phyloP scores from a whole-genome alignment of 2,797 vertebrate species.

The Neomorphus geoffroyi region DNA sequence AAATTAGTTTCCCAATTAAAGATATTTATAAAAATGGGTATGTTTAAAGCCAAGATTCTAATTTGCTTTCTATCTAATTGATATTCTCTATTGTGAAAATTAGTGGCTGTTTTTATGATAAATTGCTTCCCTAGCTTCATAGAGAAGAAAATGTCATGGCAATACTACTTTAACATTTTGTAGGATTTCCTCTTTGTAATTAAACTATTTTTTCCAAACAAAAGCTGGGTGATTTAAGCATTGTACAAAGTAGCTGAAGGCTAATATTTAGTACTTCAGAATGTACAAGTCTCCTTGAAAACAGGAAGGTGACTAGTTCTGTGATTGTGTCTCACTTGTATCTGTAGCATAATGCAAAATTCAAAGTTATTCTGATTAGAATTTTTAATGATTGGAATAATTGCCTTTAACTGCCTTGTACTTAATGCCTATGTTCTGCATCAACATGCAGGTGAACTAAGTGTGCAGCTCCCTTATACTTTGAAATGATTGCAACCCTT shows the following conservation, averaged over 20 bases:
- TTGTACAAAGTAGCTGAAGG: not conserved
- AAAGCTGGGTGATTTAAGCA: not conserved
- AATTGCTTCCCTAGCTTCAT: not conserved
- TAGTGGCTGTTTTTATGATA: not conserved
- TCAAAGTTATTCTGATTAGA: conserved; percentile 53
- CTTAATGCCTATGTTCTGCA: not conserved
- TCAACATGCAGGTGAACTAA: conserved; percentile 47
- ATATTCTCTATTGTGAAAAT: not conserved
- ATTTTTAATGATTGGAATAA: conserved; percentile 57
- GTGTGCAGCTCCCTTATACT: not conserved
- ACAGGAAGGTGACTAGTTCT: conserved; percentile 44
- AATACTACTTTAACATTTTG: not conserved
- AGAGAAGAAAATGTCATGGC: not conserved
- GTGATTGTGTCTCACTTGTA: conserved; percentile 16
- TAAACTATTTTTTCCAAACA: not conserved
- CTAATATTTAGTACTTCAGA: not conserved
- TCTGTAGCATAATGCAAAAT: conserved; percentile 24
- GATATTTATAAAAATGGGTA: not conserved
- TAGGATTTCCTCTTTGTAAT: not conserved
- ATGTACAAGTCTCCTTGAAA: conserved; percentile 45
- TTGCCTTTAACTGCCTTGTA: conserved; percentile 38
- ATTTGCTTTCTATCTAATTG: not conserved
- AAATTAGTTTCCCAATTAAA: not conserved
- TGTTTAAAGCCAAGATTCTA: not conserved
- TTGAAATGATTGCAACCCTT: conserved; percentile 30